phyloP scores from a whole-genome alignment of 2,888 invertebrate genomes.

The Euspilapteryx auroguttella region DNA sequence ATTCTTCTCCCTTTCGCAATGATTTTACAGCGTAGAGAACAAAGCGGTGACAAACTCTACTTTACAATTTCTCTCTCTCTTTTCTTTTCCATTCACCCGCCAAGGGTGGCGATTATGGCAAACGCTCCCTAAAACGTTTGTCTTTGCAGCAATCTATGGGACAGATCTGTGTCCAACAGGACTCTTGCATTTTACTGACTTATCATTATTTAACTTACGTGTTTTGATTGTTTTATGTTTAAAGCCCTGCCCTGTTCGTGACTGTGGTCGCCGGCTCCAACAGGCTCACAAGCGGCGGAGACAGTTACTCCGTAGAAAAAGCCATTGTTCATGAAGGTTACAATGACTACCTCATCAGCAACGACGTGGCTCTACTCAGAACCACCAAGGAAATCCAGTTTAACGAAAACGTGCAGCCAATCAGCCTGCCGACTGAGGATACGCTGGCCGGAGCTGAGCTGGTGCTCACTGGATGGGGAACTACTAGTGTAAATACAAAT shows the following conservation, averaged over 20 bases:
- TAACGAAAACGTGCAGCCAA: constrained; percentile 8
- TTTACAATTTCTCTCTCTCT: no score
- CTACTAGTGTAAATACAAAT: constrained; percentile 10
- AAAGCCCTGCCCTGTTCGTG: no score
- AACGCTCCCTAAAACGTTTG: no score
- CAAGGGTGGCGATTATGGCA: no score
- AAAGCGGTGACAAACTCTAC: no score
- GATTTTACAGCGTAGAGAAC: no score
- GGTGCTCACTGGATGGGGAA: constrained; percentile 17
- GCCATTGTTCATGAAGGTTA: constrained; percentile 14
- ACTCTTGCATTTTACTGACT: no score
- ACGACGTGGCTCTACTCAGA: constrained; percentile 15
- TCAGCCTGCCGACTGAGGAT: constrained; percentile 10
- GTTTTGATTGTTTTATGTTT: no score
- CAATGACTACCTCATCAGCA: constrained; percentile 8
- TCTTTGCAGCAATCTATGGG: no score
- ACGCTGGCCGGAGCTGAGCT: constrained; percentile 10
- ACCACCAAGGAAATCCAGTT: constrained; percentile 8
- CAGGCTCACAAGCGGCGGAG: constrained; percentile 14
- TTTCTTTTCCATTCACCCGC: constrained; percentile 2
- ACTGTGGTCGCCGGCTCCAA: constrained; percentile 20
- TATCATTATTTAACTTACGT: no score
- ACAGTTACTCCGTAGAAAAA: constrained; percentile 11
- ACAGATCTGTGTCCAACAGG: no score
- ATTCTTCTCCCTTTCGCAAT: no score